Percentiles rank a stretch among this genome's conserved stretches.
Conservation (phyloP, 2,888 invertebrate species). For the Drosophila pseudotakahashii region DNA sequence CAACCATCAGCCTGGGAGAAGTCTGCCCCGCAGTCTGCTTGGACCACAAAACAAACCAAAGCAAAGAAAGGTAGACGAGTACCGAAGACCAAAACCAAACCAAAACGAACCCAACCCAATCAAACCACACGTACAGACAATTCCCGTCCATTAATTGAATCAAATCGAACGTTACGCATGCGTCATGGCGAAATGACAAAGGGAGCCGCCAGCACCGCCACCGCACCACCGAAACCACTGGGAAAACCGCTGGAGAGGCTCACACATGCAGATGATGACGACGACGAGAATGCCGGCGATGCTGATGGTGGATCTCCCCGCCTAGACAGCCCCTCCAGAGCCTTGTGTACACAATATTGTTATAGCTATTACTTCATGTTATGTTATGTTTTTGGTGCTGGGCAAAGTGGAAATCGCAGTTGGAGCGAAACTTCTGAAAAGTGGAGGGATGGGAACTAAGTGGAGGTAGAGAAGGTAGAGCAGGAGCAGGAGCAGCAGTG, state of each 20-base stretch:
- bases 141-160: conserved; percentile 78
- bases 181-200: conserved; percentile 74
- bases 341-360: conserved; percentile 69
- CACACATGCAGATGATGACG: conserved; percentile 52
- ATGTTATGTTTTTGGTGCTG: conserved; percentile 68
- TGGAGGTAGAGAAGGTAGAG: conserved; percentile 28
- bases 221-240: conserved; percentile 13
- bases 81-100: not conserved
- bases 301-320: conserved; percentile 1
- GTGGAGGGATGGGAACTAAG: conserved; percentile 15
- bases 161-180: conserved; percentile 81
- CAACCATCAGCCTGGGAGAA: conserved; percentile 38
- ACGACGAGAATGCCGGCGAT: not conserved
- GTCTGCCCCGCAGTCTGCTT: conserved; percentile 43
- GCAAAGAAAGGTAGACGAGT: not conserved
- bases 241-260: conserved; percentile 31
- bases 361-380: conserved; percentile 63
- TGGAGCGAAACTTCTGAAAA: conserved; percentile 45
- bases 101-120: conserved; percentile 24
- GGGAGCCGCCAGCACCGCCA: conserved; percentile 60
- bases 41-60: conserved; percentile 8
- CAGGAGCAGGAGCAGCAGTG: conserved; percentile 19
- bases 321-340: conserved; percentile 11
- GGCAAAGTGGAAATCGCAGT: conserved; percentile 68
- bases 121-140: conserved; percentile 67